Conservation (phyloP, 2,888 invertebrate genomes). For the Lutraria lutraria region DNA sequence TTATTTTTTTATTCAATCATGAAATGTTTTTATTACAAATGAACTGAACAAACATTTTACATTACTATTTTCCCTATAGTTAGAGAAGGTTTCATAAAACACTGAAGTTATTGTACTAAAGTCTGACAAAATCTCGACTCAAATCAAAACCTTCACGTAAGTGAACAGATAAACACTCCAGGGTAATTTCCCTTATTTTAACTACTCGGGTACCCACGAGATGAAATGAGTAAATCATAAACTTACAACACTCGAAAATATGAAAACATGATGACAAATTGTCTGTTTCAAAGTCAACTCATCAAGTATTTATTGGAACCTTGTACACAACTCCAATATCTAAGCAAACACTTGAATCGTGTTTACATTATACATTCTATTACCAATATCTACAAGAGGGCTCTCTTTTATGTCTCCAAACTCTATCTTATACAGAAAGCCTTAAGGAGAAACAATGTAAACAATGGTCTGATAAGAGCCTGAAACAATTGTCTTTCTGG, state of each 20-base stretch:
- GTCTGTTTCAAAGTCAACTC: slow-evolving; percentile 47
- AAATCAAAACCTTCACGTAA: no score
- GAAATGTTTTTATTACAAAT: no score
- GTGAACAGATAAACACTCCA: no score
- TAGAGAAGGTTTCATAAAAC: no score
- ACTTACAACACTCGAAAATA: slow-evolving; percentile 26
- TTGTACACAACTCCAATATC: slow-evolving; percentile 43
- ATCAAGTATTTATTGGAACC: slow-evolving; percentile 43
- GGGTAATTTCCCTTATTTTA: no score
- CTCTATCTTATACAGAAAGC: slow-evolving; percentile 27
- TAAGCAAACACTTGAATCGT: slow-evolving; percentile 48
- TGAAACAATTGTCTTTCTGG: not conserved
- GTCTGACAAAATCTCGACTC: no score
- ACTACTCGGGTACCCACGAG: no score
- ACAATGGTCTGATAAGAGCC: slow-evolving; percentile 21
- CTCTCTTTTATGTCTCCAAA: slow-evolving; percentile 34
- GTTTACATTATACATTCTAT: slow-evolving; percentile 50
- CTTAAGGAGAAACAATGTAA: slow-evolving; percentile 35
- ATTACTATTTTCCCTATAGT: no score
- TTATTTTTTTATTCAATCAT: no score
- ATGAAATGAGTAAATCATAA: not conserved
- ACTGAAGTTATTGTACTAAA: no score
- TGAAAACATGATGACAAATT: slow-evolving; percentile 52
- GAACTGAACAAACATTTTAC: no score
- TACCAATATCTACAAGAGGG: slow-evolving; percentile 22